phyloP scores from a whole-genome alignment of 2,888 invertebrate species.

The Dynastes hyllus region DNA sequence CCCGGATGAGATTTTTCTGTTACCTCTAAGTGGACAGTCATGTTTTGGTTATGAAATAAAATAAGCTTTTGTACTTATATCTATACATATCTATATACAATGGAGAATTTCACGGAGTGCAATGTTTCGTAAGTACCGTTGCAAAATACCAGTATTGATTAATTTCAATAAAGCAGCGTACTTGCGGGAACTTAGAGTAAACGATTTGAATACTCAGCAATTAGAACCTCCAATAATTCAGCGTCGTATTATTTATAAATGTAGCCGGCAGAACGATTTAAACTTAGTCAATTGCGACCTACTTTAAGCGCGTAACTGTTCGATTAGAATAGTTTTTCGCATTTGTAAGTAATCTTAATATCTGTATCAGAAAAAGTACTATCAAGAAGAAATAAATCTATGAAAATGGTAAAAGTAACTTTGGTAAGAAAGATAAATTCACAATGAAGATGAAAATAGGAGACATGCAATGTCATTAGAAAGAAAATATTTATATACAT shows the following conservation, averaged over 20 bases:
- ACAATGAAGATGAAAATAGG: neutral
- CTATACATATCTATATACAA: conserved; percentile 19
- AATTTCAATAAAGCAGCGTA: conserved; percentile 2
- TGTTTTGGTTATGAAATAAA: conserved; percentile 25
- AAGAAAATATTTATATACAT: neutral
- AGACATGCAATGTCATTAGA: neutral
- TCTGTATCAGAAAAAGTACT: neutral
- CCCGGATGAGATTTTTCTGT: conserved; percentile 29
- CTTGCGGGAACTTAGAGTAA: conserved; percentile 4
- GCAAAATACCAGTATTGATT: conserved; percentile 30
- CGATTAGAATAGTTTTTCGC: neutral
- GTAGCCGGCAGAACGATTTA: neutral
- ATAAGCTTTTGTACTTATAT: conserved; percentile 11
- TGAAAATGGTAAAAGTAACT: neutral
- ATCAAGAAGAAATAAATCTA: neutral
- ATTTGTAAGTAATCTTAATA: neutral
- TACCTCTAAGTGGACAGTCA: neutral
- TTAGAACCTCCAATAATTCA: conserved; percentile 22
- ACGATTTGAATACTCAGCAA: conserved; percentile 10
- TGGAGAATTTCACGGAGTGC: conserved; percentile 5
- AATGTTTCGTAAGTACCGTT: conserved; percentile 34
- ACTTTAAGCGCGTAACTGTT: neutral
- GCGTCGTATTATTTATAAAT: neutral
- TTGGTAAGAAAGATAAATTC: neutral
- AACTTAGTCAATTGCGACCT: neutral